These are phyloP conservation scores for Odontomyia ornata DNA, from an alignment of 2,888 invertebrate genomes.

Conservation along the genomic window DNA sequence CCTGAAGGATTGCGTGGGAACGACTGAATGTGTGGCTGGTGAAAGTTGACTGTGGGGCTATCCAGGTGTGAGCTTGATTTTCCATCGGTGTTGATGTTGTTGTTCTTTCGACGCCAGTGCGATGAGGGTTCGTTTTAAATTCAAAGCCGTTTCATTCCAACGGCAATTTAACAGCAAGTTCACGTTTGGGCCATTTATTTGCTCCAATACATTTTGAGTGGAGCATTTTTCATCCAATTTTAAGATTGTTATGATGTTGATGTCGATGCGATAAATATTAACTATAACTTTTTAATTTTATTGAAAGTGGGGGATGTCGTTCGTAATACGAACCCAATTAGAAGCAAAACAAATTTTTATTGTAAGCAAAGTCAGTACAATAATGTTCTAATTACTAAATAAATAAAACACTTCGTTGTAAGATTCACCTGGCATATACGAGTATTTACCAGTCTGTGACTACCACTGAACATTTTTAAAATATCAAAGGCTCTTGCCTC, in stretches of 20 bases:
- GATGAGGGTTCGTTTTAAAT: constrained; percentile 31
- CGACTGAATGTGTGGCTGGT: constrained; percentile 8
- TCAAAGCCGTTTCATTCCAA: constrained; percentile 37
- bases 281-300: not conserved
- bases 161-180: constrained; percentile 38
- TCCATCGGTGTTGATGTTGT: not conserved
- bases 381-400: no score
- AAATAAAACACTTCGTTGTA: not conserved
- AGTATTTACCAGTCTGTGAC: no score
- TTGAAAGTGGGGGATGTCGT: no score
- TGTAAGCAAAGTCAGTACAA: no score
- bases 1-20: constrained; percentile 42
- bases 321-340: no score
- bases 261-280: constrained; percentile 11
- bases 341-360: no score
- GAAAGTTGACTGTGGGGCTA: not conserved
- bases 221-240: constrained; percentile 31
- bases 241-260: constrained; percentile 25
- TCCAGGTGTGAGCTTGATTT: constrained; percentile 5
- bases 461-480: not conserved
- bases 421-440: not conserved
- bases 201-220: constrained; percentile 20
- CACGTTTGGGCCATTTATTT: constrained; percentile 41
- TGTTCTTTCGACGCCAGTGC: not conserved
- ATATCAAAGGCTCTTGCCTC: not conserved